Percentiles rank a stretch among this genome's conserved stretches.
Evolutionary conservation across 2,888 invertebrate species (phyloP).

Genomic region (Drosophila prostipennis): DNA sequence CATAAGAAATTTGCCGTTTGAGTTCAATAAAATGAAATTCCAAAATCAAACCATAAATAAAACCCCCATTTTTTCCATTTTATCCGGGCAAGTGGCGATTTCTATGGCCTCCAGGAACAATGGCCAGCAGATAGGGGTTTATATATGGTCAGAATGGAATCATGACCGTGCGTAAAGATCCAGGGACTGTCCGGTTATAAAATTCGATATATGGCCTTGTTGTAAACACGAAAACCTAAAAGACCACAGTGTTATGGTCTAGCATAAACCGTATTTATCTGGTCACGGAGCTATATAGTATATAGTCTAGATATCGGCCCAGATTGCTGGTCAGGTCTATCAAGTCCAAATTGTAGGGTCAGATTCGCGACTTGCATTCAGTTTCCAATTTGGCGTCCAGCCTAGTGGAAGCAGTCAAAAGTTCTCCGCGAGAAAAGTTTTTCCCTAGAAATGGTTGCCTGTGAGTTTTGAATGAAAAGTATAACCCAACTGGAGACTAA

Average conservation of each 20-base stretch:
- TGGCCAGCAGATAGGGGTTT: constrained; percentile 8
- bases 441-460: constrained; percentile 62
- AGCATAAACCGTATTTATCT: constrained; percentile 30
- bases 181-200: constrained; percentile 35
- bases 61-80: constrained; percentile 44
- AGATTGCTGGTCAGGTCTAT: constrained; percentile 43
- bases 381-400: constrained; percentile 48
- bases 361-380: constrained; percentile 48
- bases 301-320: constrained; percentile 35
- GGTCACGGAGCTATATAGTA: constrained; percentile 17
- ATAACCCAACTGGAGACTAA: neutral
- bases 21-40: constrained; percentile 56
- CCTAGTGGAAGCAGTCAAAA: constrained; percentile 50
- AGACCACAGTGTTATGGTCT: constrained; percentile 16
- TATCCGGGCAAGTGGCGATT: constrained; percentile 52
- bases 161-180: constrained; percentile 21
- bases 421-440: constrained; percentile 43
- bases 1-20: constrained; percentile 33
- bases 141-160: constrained; percentile 38
- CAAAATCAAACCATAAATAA: constrained; percentile 58
- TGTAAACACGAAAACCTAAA: constrained; percentile 36
- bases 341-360: constrained; percentile 59
- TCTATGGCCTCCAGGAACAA: constrained; percentile 34
- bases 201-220: constrained; percentile 43
- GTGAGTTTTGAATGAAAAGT: constrained; percentile 48